Evolutionary conservation across 2,113 vertebrate genomes (phyloP), one percentile per base, ranked within the genome.

Genomic region (Sclerurus mexicanus): DNA sequence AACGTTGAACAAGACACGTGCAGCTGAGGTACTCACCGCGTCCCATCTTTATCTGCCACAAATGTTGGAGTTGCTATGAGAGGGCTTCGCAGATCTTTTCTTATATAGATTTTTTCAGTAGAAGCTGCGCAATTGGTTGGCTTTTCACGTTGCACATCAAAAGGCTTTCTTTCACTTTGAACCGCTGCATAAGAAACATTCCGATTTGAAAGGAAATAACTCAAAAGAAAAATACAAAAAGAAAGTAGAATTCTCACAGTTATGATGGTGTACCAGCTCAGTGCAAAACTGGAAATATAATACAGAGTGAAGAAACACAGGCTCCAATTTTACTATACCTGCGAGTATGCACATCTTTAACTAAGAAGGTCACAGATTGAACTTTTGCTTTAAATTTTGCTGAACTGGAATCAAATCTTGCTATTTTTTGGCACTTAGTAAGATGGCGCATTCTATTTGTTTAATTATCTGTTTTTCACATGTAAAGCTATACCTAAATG

Each of bases 21-120:
- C 49, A 39, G 69, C 46, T 7, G 35, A 63, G 52, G 14, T 53
- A 94, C 98, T 98, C 91, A 99, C 99, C 99, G 99, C 6, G 98
- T 95, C 75, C 98, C 96, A 93, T 99, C 98, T 97, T 99, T 98
- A 95, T 99, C 99, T 16, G 99, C 98, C 86, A 99, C 99, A 96
- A 99, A 99, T 1, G 99, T 99, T 50, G 99, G 99, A 7, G 99
- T 99, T 96, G 99, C 99, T 84, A 99, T 99, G 52, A 99, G 98
- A 11, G 99, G 99, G 76, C 99, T 99, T 93, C 99, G 98, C 31
- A 99, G 97, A 95, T 99, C 99, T 95, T 99, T 99, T 42, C 99
- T 98, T 94, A 99, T 99, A 89, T 99, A 99, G 97, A 99, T 99
- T 93, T 99, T 99, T 85, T 99, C 99, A 35, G 99, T 99, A 64